Evolutionary conservation across 2,797 vertebrate species (phyloP), one percentile per base, ranked within the genome.

Genomic region (Phalloptychus januarius): DNA sequence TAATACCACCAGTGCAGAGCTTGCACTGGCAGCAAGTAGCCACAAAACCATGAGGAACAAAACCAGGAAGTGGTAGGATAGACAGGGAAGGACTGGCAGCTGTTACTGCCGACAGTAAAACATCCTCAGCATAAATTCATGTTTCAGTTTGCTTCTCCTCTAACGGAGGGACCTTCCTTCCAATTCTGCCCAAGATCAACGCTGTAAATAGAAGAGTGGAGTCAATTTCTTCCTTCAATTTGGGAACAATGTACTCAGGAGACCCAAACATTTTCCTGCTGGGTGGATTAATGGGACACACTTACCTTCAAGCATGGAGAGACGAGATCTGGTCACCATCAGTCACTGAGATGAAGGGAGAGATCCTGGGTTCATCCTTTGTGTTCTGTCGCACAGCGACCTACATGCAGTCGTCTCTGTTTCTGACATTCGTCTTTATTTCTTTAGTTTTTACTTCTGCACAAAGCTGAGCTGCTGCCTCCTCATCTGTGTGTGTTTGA

Each of bases 401-500:
- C 33, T 74, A 69, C 71, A 6, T 3, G 45, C 61, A 63, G 28
- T 6, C 20, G 2, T 33, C 46, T 83, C 36, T 45, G 10, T 76
- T 74, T 42, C 74, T 70, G 54, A 54, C 42, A 73, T 40, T 79
- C 54, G 28, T 73, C 77, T 65, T 31, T 65, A 46, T 70, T 40
- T 73, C n/a, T 65, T 63, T 77, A 20, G 73, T 83, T 52, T 52
- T 52, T 52, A 25, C 79, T 87, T 45, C 56, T 54, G 74, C 75
- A 78, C 71, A 38, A 83, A 85, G 79, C 79, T 36, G 63, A 76
- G 75, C 85, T 18, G 40, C 76, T 58, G 50, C 84, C 78, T 76
- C 82, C 73, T 83, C 72, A 42, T 77, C 69, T 38, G 75, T 54
- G 78, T 77, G 77, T 67, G 75, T 77, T 31, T 86, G 86, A 79